Conservation (phyloP, 1,140 invertebrate species). For the Drosophila ercepeae region DNA sequence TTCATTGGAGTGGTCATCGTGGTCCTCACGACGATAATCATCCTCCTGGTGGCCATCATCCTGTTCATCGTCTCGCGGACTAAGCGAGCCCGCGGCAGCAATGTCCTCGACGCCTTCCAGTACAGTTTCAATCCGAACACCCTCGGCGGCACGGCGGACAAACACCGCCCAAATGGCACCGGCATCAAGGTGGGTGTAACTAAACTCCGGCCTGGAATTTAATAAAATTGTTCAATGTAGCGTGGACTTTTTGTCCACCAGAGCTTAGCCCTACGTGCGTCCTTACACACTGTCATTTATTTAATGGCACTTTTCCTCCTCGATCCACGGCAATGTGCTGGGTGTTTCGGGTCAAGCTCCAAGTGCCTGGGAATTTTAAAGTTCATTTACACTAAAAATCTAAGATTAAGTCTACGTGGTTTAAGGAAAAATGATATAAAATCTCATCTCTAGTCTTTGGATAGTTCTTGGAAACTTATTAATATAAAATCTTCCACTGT, state of each 20-base stretch:
- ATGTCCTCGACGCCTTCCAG: constrained; percentile 83
- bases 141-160: constrained; percentile 84
- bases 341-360: constrained; percentile 41
- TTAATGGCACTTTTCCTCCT: constrained; percentile 77
- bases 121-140: constrained; percentile 83
- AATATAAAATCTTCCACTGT: background rate
- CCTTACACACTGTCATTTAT: constrained; percentile 61
- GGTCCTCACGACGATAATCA: constrained; percentile 90
- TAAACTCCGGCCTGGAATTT: constrained; percentile 64
- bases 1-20: constrained; percentile 91
- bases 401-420: background rate
- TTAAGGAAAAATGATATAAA: no score
- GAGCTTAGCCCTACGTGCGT: constrained; percentile 50
- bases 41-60: constrained; percentile 88
- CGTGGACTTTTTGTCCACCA: constrained; percentile 60
- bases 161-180: constrained; percentile 81
- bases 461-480: no score
- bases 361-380: constrained; percentile 62
- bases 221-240: constrained; percentile 80
- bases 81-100: constrained; percentile 86
- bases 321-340: constrained; percentile 15
- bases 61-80: constrained; percentile 89
- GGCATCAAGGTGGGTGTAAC: constrained; percentile 85
- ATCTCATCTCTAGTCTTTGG: no score
- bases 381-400: constrained; percentile 12